Evolutionary conservation across 2,797 vertebrate species (phyloP).

Genomic region (Schizopygopsis malacanthus): DNA sequence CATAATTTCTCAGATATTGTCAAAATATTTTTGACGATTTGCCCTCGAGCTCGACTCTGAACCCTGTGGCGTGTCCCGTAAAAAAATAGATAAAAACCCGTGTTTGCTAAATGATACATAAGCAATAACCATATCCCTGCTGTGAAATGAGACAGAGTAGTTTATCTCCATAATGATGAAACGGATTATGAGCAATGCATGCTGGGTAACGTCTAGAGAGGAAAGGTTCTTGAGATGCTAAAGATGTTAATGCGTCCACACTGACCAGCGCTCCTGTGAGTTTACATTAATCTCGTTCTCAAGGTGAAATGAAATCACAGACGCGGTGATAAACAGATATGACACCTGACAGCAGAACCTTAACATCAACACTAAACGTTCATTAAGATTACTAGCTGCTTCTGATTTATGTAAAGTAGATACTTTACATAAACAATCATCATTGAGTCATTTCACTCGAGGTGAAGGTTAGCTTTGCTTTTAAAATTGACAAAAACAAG

Average conservation of each 20-base stretch:
- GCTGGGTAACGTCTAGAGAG: slow-evolving; percentile 12
- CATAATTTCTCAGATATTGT: neutral
- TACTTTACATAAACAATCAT: neutral
- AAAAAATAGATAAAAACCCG: neutral
- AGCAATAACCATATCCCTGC: slow-evolving; percentile 6
- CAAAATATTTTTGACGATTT: neutral
- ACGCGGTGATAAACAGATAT: neutral
- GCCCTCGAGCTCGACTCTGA: neutral
- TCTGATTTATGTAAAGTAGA: neutral
- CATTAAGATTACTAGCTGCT: neutral
- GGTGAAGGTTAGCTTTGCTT: slow-evolving; percentile 1
- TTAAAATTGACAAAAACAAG: slow-evolving; percentile 3
- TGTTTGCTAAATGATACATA: neutral
- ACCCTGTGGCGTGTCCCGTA: neutral
- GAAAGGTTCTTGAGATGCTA: neutral
- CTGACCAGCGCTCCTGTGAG: slow-evolving; percentile 5
- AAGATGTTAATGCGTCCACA: slow-evolving; percentile 4
- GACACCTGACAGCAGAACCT: neutral
- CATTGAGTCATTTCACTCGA: neutral
- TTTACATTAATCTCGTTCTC: slow-evolving; percentile 40
- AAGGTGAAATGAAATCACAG: slow-evolving; percentile 39
- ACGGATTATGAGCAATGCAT: neutral
- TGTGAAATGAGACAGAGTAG: neutral
- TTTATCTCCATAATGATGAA: neutral
- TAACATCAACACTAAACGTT: neutral